phyloP scores from a whole-genome alignment of 2,113 vertebrate species.

The Paracanthobrama guichenoti region DNA sequence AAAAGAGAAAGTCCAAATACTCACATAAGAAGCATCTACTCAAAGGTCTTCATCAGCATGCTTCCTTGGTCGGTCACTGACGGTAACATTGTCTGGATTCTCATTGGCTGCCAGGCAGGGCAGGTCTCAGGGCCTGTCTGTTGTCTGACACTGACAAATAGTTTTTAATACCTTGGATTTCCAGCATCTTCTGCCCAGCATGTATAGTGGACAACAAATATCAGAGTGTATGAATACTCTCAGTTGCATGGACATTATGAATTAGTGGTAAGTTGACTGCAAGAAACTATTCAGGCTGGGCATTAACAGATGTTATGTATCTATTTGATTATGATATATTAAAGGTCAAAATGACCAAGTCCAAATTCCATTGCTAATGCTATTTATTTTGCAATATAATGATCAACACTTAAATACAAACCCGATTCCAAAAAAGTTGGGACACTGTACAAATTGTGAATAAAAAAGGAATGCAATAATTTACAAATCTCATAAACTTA shows the following conservation, averaged over 20 bases:
- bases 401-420: too few species aligned
- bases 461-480: too few species aligned
- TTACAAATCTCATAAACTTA: too few species aligned
- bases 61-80: slow-evolving; percentile 43
- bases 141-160: slow-evolving; percentile 62
- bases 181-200: slow-evolving; percentile 45
- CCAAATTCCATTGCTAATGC: too few species aligned
- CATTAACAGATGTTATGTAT: background rate
- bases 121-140: slow-evolving; percentile 53
- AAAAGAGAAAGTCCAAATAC: slow-evolving; percentile 54
- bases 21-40: background rate
- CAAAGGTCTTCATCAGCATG: slow-evolving; percentile 34
- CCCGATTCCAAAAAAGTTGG: too few species aligned
- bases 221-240: slow-evolving; percentile 30
- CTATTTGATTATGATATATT: too few species aligned
- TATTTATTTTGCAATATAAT: too few species aligned
- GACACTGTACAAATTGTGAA: too few species aligned
- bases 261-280: background rate
- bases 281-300: background rate
- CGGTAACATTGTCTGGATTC: slow-evolving; percentile 44
- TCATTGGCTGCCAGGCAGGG: slow-evolving; percentile 54
- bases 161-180: slow-evolving; percentile 63
- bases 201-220: slow-evolving; percentile 22
- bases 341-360: too few species aligned
- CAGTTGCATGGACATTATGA: background rate